Conservation (phyloP, 53 echinoderm and acorn worm genomes). For the Holothuria leucospilota region DNA sequence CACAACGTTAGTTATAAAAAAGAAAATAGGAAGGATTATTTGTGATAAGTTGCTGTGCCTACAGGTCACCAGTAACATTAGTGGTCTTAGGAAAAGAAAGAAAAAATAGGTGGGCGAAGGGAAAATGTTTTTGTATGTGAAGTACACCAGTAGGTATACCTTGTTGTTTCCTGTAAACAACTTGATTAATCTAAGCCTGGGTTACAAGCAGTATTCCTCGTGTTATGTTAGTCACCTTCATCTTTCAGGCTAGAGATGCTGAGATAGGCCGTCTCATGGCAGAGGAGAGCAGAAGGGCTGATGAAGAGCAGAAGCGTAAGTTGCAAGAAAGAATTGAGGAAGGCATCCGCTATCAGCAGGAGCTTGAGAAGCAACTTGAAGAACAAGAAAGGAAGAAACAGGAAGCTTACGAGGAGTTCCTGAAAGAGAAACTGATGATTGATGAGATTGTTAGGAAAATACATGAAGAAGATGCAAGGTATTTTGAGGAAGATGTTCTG, state of each 20-base stretch:
- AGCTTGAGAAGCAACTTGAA: conserved; percentile 97
- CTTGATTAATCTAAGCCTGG: too few species aligned
- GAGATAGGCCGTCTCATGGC: conserved; percentile 87
- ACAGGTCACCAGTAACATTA: too few species aligned
- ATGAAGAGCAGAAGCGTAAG: conserved; percentile 78
- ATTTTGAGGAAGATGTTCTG: background rate
- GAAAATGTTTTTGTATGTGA: too few species aligned
- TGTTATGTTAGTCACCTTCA: too few species aligned
- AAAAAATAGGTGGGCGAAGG: too few species aligned
- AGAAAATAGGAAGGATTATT: too few species aligned
- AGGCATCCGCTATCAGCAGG: conserved; percentile 90
- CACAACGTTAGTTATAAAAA: too few species aligned
- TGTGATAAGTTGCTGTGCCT: too few species aligned
- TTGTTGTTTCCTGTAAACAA: too few species aligned
- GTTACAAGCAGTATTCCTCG: too few species aligned
- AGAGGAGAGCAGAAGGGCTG: conserved; percentile 85
- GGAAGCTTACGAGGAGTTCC: conserved; percentile 95
- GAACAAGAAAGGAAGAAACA: conserved; percentile 86
- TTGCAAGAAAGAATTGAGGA: conserved; percentile 79
- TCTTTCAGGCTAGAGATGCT: conserved; percentile 82
- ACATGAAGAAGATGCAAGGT: conserved; percentile 98
- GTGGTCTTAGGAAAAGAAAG: too few species aligned
- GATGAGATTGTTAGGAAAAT: conserved; percentile 98
- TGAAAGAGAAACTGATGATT: conserved; percentile 99
- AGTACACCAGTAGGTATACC: too few species aligned